Evolutionary conservation across 2,888 invertebrate genomes (phyloP), one percentile per base, ranked within the genome.

Genomic region (Athalia rosae): DNA sequence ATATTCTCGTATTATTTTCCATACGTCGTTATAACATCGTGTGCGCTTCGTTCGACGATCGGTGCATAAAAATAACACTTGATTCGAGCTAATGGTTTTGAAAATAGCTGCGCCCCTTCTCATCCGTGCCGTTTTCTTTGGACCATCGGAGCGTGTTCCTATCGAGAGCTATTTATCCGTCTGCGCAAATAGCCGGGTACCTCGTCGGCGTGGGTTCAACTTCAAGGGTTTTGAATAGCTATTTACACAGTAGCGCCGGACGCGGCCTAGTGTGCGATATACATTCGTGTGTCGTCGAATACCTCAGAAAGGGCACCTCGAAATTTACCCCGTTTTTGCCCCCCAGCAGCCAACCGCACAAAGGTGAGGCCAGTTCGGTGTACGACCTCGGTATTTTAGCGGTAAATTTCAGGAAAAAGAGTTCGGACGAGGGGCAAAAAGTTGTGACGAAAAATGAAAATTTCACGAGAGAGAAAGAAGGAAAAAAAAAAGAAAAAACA

Each of bases 291-390:
- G 47, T 45, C 45, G 45, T 71, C 58, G 58, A 58, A 58, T 71
- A 45, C 69, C 50, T 43, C 8, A 13, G 58, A 43, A 71, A 71
- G 58, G 69, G 13, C 45, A 45, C 56, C 56, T 71, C 56, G 71
- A 71, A 71, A 71, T 71, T 71, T 69, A 71, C 45, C 56, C 69
- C 50, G 50, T 28, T 63, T 7, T 67, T 66, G 15, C 13, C 15
- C 48, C 50, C 50, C 28, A 28, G 28, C 28, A 28, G 28, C 50
- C 6, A 67, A 45, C 9, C 56, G 69, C 69, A 28, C 28, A 71
- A 15, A 71, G 56, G 69, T 58, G 69, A 71, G 69, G 58, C 69
- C 45, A 58, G 69, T 71, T 71, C 69, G 71, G 28, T 28, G 28
- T 69, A 71, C 43, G 69, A 41, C 58, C 43, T 13, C 6, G 45